Conservation (phyloP, 2,797 vertebrate species). For the Phalloptychus januarius region DNA sequence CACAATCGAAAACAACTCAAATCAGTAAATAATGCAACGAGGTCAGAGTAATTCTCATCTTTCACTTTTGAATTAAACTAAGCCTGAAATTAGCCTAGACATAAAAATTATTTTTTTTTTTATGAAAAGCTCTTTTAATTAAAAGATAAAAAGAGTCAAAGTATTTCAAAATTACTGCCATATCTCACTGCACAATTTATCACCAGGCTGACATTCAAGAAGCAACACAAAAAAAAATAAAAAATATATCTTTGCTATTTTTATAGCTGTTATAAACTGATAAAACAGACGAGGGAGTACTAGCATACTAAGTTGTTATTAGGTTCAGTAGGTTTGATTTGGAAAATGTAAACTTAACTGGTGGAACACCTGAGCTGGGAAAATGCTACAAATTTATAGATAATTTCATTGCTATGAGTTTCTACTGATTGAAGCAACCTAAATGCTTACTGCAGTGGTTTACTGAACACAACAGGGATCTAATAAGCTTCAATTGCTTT, state of each 20-base stretch:
- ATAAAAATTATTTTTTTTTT: background rate
- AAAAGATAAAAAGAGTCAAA: background rate
- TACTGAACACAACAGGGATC: constrained; percentile 38
- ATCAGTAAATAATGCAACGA: background rate
- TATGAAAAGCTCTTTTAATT: background rate
- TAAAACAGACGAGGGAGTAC: background rate
- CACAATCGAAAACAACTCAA: background rate
- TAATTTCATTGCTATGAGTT: constrained; percentile 17
- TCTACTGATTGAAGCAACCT: constrained; percentile 12
- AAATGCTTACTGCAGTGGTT: constrained; percentile 29
- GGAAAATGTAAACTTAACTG: background rate
- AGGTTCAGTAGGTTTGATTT: background rate
- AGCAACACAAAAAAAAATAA: background rate
- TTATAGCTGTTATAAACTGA: background rate
- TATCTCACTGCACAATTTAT: background rate
- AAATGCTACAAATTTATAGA: background rate
- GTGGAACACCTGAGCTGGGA: background rate
- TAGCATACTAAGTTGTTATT: background rate
- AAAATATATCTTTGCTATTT: too few relatives aligned
- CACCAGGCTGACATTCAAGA: background rate
- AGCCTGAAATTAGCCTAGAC: background rate
- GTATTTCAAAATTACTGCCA: background rate
- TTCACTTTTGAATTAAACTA: background rate
- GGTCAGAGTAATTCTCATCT: background rate
- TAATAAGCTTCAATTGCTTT: constrained; percentile 50